Percentiles rank a stretch among this genome's conserved stretches.
Conservation (phyloP, 2,797 vertebrate species). For the Macropus fuliginosus region DNA sequence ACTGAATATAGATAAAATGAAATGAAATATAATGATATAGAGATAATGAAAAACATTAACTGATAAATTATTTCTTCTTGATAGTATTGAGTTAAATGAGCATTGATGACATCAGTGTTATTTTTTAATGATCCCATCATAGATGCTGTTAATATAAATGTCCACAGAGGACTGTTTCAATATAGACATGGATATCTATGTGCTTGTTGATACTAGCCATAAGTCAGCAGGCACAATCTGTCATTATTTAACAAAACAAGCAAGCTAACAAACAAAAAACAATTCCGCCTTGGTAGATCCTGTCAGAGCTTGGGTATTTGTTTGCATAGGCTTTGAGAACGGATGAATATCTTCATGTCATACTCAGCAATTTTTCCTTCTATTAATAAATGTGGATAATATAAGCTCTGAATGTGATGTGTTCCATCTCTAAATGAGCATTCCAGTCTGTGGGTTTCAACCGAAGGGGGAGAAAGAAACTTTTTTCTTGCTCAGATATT, state of each 20-base stretch:
- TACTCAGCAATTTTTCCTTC: neutral
- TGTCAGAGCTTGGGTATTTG: too few species aligned
- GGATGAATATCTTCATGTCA: neutral
- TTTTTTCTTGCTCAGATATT: neutral
- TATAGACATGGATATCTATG: neutral
- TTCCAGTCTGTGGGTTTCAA: neutral
- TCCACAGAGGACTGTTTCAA: neutral
- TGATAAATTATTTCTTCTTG: neutral
- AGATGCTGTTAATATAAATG: neutral
- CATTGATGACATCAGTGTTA: neutral
- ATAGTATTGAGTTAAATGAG: neutral
- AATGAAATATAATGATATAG: too few species aligned
- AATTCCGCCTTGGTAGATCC: neutral
- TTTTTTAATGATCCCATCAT: neutral
- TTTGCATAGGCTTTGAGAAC: neutral
- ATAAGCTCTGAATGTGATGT: neutral
- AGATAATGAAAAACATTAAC: neutral
- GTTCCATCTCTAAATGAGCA: neutral
- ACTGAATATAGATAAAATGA: neutral
- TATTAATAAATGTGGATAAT: neutral
- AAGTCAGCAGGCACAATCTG: neutral
- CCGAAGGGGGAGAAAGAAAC: neutral
- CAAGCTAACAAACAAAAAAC: too few species aligned
- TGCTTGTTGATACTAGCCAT: neutral
- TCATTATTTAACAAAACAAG: neutral